phyloP scores from a whole-genome alignment of 2,888 invertebrate genomes.

The Parthenolecanium corni region DNA sequence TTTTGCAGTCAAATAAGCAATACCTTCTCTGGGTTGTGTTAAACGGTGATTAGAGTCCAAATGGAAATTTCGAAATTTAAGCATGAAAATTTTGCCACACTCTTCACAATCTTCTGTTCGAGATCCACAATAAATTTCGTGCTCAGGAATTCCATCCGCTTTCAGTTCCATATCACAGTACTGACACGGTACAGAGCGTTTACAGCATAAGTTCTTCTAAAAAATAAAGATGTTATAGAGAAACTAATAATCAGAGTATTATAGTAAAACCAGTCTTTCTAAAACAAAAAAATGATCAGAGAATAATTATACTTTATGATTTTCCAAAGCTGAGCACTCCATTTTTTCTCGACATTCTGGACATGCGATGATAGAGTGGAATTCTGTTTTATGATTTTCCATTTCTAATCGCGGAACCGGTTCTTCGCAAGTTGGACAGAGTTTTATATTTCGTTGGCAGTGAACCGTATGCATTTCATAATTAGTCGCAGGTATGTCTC shows the following conservation, averaged over 20 bases:
- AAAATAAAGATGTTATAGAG: conserved; percentile 27
- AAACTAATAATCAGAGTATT: neutral
- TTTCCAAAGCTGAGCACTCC: conserved; percentile 37
- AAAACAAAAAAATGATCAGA: neutral
- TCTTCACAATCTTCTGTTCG: conserved; percentile 56
- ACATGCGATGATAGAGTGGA: conserved; percentile 42
- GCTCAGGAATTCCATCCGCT: conserved; percentile 48
- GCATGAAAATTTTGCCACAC: conserved; percentile 58
- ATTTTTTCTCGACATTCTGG: conserved; percentile 38
- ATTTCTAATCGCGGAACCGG: conserved; percentile 50
- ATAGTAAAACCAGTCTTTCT: neutral
- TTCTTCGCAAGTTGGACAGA: conserved; percentile 57
- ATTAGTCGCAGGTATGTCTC: conserved; percentile 54
- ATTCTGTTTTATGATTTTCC: conserved; percentile 44
- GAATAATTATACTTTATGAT: conserved; percentile 29
- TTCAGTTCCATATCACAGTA: conserved; percentile 55
- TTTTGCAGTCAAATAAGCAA: conserved; percentile 27
- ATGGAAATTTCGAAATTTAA: conserved; percentile 53
- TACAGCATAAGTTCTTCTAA: conserved; percentile 45
- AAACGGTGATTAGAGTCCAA: conserved; percentile 55
- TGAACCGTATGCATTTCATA: conserved; percentile 59
- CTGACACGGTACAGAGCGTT: conserved; percentile 49
- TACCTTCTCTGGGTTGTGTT: conserved; percentile 50
- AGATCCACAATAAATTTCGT: conserved; percentile 58
- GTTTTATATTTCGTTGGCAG: conserved; percentile 53